Evolutionary conservation across 2,113 vertebrate genomes (phyloP), one percentile per base, ranked within the genome.

Genomic region (Istiophorus platypterus): DNA sequence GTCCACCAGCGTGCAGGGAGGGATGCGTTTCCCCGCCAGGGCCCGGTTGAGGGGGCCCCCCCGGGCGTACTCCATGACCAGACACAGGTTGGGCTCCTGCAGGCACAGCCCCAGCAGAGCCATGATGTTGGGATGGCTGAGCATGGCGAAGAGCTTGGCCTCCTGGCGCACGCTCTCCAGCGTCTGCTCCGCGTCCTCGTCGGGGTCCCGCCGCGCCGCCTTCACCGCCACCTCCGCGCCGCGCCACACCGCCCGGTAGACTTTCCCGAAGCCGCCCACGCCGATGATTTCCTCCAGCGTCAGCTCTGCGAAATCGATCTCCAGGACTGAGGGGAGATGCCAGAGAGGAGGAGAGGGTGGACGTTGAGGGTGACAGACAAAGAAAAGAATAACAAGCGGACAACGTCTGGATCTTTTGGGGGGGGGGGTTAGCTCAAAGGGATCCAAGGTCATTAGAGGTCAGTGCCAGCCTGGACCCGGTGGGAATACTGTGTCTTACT

Each of bases 81-180:
- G 95, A 85, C 98, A 99, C 82, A 99, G 95, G 91, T 98, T 96
- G 64, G 98, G 98, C 88, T 99, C 97, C 93, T 95, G 97, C 91
- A 99, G 94, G 78, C 97, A 99, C 18, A 98, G 96, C 0, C 98
- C 98, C 85, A 97, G 94, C 64, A 99, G 96, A 45, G 95, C 97
- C 94, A 99, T 99, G 93, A 99, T 97, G 95, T 99, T 99, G 72
- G 96, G 97, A 80, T 99, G 98, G 73, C 93, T 95, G 80, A 99
- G 94, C 98, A 99, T 99, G 4, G 98, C 96, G 59, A 99, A 99
- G 49, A 99, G 97, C 90, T 98, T 99, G 93, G 98, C 98, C 91
- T 99, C 98, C 85, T 99, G 98, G 6, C 96, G 96, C 54, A 99
- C 98, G 17, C 97, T 99, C 93, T 98, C 97, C 89, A 98, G 95